Evolutionary conservation across 2,797 vertebrate species (phyloP), one percentile per base, ranked within the genome.

Genomic region (Eutrigla gurnardus): DNA sequence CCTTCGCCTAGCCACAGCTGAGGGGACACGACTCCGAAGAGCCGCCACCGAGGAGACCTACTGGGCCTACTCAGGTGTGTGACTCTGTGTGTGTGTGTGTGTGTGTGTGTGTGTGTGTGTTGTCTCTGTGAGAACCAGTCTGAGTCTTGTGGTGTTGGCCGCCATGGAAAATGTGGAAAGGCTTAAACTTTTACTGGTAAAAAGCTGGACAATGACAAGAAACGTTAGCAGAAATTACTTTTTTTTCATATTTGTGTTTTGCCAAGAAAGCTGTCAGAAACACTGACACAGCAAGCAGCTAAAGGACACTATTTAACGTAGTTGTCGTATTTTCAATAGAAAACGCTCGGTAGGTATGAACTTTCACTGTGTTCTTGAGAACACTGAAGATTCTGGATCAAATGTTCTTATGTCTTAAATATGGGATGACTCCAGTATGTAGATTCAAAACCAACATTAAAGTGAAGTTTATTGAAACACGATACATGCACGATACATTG

Each of bases 41-140:
- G 96, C 96, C 80, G 94, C 95, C 58, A 91, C 95, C 0, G 96
- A 95, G 64, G 96, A 98, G 88, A 95, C 95, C 18, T 99, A 98
- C 92, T 99, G 97, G 97, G 97, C 97, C 0, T 99, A 99, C 89
- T 97, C 97, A 53, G 97, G 97, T 92, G 39, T 60, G 81, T 85
- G 68, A 70, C 18, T 63, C 25, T 61, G 17, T 37, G 61, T 65
- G 35, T 72, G 13, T 58, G 14, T 39, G 50, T 68, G 36, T 39
- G 3, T 57, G 35, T 60, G 45, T 72, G 15, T 60, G 7, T 39
- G 60, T 73, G 36, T 65, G 13, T 39, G 40, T 62, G 3, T 50
- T 52, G 49, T 71, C 15, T 53, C 5, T 45, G 15, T 71, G 42
- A 54, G n/a, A 65, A 25, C 14, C 37, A 12, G 66, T 45, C 4